Percentiles rank a stretch among this genome's conserved stretches.
These are phyloP conservation scores for crab-eating macaque (Macaca fascicularis) DNA, from an alignment of 2,113 vertebrate genomes.

Conservation along the genomic window DNA sequence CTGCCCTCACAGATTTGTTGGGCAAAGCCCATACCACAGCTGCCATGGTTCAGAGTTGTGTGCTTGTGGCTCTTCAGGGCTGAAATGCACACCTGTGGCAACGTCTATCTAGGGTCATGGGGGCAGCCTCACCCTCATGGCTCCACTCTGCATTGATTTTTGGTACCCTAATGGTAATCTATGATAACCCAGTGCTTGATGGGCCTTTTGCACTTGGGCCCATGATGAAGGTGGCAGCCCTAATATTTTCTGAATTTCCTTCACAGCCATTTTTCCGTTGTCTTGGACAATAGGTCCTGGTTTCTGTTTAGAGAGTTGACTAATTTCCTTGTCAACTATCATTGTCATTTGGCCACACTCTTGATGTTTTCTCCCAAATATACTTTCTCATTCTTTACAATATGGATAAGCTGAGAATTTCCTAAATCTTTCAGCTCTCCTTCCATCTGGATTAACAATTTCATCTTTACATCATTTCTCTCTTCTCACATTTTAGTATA, in stretches of 20 bases:
- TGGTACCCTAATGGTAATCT: neutral
- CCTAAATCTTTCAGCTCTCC: neutral
- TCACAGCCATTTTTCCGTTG: neutral
- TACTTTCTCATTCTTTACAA: neutral
- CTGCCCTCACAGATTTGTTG: neutral
- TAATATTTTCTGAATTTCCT: neutral
- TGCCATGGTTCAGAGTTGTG: neutral
- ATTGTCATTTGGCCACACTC: neutral
- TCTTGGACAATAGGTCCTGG: neutral
- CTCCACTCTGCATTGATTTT: neutral
- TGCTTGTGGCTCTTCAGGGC: neutral
- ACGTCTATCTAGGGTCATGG: neutral
- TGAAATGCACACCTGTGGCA: neutral
- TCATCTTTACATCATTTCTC: neutral
- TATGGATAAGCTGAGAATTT: neutral
- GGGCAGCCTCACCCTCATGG: neutral
- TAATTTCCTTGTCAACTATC: neutral
- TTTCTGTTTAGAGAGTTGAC: neutral
- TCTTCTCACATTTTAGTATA: neutral
- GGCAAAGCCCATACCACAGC: neutral
- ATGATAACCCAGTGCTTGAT: too few species aligned
- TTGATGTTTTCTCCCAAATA: neutral
- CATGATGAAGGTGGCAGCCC: too few species aligned
- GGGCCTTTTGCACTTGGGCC: neutral
- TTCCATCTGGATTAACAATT: neutral